A percentile compares a stretch with the other conserved stretches of the same genome.
Conservation (phyloP, 2,797 vertebrate species). For the Chaetodon trifasciatus region DNA sequence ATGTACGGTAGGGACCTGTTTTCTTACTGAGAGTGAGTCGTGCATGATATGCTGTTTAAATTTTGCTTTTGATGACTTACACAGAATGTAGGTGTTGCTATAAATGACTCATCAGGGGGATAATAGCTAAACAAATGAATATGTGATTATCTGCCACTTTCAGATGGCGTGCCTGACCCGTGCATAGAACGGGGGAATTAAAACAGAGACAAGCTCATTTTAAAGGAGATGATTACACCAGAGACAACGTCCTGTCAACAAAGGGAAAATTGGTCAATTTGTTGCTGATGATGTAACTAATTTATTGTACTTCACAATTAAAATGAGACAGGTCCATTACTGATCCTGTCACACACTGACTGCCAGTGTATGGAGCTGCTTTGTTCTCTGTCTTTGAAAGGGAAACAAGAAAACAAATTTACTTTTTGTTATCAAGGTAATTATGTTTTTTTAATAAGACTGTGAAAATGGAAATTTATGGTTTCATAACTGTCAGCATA, state of each 20-base stretch:
- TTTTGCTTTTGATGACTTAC: constrained; percentile 29
- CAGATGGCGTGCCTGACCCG: constrained; percentile 41
- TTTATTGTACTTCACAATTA: constrained; percentile 73
- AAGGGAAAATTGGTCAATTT: constrained; percentile 77
- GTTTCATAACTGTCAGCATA: constrained; percentile 1
- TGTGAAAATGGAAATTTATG: not conserved
- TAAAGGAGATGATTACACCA: constrained; percentile 66
- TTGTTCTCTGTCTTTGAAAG: constrained; percentile 39
- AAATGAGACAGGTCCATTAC: constrained; percentile 67
- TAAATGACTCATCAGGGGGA: constrained; percentile 20
- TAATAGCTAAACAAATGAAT: constrained; percentile 52
- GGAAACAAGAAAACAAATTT: constrained; percentile 35
- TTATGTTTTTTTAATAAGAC: constrained; percentile 20
- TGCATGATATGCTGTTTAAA: not conserved
- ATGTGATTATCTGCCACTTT: constrained; percentile 47
- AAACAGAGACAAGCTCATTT: constrained; percentile 56
- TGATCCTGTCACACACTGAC: constrained; percentile 44
- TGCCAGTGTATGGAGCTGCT: constrained; percentile 21
- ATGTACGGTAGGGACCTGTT: not conserved
- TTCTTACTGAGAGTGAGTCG: not conserved
- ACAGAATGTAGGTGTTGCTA: not conserved
- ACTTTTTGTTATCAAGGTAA: constrained; percentile 29
- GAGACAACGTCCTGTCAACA: constrained; percentile 61
- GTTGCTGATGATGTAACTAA: constrained; percentile 57
- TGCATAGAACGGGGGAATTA: constrained; percentile 37